Conservation (phyloP, 1,140 invertebrate genomes). For the Cydia splendana region DNA sequence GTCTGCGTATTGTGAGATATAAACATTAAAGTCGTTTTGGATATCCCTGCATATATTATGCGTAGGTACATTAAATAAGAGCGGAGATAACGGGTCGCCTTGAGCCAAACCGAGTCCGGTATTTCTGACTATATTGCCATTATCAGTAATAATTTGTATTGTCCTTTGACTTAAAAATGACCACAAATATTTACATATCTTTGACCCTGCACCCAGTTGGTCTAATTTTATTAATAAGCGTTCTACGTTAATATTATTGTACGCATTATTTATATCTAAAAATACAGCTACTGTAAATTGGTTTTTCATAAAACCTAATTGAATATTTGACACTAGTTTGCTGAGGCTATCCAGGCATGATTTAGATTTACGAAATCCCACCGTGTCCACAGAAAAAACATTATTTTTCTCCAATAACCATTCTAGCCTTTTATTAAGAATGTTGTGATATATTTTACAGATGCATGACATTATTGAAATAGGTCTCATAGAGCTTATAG, state of each 20-base stretch:
- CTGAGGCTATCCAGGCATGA: constrained; percentile 37
- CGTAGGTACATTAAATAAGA: constrained; percentile 42
- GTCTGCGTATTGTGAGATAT: constrained; percentile 44
- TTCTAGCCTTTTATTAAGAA: constrained; percentile 37
- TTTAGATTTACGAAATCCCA: constrained; percentile 33
- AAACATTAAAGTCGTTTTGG: constrained; percentile 19
- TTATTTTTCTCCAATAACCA: constrained; percentile 37
- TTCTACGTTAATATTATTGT: too few relatives aligned
- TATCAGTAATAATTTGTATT: not conserved
- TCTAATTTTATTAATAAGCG: not conserved
- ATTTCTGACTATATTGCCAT: too few relatives aligned
- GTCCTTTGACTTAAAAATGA: not conserved
- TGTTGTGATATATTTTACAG: constrained; percentile 47
- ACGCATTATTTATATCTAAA: too few relatives aligned
- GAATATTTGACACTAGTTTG: not conserved
- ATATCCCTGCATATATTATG: constrained; percentile 35
- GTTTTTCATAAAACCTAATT: too few relatives aligned
- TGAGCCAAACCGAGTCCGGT: not conserved
- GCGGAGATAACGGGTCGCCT: constrained; percentile 34
- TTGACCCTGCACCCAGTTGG: not conserved
- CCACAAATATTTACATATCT: too few relatives aligned
- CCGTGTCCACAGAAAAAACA: too few relatives aligned
- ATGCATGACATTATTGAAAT: constrained; percentile 49
- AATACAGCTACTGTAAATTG: too few relatives aligned
- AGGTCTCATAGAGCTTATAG: constrained; percentile 41